Evolutionary conservation across 2,888 invertebrate species (phyloP), one percentile per base, ranked within the genome.

Genomic region (Acleris laterana): DNA sequence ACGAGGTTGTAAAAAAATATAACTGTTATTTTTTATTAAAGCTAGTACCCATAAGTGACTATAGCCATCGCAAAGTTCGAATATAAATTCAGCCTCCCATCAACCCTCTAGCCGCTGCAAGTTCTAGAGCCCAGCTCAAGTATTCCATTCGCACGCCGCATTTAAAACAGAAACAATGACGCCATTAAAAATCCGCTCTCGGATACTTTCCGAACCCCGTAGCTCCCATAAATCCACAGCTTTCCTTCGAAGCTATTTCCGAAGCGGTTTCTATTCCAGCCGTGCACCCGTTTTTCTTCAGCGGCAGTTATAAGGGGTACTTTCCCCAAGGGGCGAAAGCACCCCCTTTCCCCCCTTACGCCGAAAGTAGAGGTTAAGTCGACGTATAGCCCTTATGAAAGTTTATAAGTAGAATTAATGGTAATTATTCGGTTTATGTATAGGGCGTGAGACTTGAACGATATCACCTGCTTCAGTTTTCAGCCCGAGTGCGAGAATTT

Each of bases 331-430:
- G 63, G 76, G 70, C 69, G 61, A 16, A 57, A 58, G 60, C 69
- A 64, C 74, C 72, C 77, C 77, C 77, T 76, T 72, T 78, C 79
- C 81, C 79, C 69, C 63, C 69, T 70, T 70, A 20, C 81, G 84
- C 89, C 88, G 77, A 90, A 90, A 90, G 90, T 88, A 87, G 88
- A 89, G 90, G 88, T 89, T 91, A 88, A 90, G 88, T 86, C 93
- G 92, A 93, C 91, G 90, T 93, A 93, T 93, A 90, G 91, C 90
- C 91, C 87, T 93, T 93, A 89, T 89, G 88, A 91, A 92, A 93
- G 89, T 93, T 92, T 93, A 91, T 92, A 93, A 93, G 93, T 90
- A 89, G 87, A 91, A 92, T 87, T 88, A 91, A 93, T 92, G 92
- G 90, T 93, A 93, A 93, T 93, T 92, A 92, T 89, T 66, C 80